These are phyloP conservation scores for Macropus fuliginosus DNA, from an alignment of 2,797 vertebrate genomes.

Conservation along the genomic window DNA sequence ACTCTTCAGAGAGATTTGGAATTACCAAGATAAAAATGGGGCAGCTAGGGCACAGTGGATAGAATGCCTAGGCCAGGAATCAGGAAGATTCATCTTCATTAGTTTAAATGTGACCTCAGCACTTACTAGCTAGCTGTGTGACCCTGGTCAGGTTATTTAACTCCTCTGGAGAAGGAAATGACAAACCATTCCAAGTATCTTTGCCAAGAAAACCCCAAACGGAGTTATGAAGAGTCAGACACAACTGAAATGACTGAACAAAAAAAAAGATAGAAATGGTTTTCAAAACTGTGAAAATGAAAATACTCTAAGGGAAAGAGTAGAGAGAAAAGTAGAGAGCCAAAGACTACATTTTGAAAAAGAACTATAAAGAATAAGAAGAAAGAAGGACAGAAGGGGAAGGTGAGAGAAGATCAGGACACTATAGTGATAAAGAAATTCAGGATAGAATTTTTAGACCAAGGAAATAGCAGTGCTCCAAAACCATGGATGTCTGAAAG, in stretches of 20 bases:
- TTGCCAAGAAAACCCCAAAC: neutral
- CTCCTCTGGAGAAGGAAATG: conserved; percentile 14
- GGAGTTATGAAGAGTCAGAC: no score
- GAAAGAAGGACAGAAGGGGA: conserved; percentile 7
- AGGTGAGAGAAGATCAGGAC: neutral
- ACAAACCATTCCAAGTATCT: neutral
- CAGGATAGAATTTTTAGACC: neutral
- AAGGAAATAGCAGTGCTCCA: neutral
- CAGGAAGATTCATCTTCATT: neutral
- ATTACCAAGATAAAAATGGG: neutral
- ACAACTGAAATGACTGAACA: neutral
- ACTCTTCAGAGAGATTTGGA: neutral
- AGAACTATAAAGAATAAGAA: no score
- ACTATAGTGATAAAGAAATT: neutral
- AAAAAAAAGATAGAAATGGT: neutral
- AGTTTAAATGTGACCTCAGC: neutral
- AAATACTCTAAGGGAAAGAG: neutral
- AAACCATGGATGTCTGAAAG: neutral
- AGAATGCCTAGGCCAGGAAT: neutral
- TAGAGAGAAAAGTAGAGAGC: neutral
- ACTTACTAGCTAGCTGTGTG: neutral
- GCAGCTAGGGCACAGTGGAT: neutral
- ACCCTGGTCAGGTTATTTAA: neutral
- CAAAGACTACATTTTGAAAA: neutral
- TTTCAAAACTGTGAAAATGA: neutral